Conservation (phyloP, 2,888 invertebrate genomes). For the Watsonalla binaria region DNA sequence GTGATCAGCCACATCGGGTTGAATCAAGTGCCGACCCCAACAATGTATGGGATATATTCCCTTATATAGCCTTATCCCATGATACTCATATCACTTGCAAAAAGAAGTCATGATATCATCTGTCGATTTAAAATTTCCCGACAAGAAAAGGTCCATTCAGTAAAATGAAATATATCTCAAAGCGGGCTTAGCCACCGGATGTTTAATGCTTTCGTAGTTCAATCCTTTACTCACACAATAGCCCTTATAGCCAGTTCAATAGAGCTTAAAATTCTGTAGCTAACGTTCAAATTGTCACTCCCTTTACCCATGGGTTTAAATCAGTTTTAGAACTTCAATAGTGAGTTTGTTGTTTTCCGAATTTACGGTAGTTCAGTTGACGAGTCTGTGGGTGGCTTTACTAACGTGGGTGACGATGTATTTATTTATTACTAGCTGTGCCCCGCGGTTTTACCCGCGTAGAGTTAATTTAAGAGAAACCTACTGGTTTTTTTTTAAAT, state of each 20-base stretch:
- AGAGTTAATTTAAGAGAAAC: too few relatives aligned
- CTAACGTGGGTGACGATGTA: constrained; percentile 21
- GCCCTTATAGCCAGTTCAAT: neutral
- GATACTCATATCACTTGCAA: too few relatives aligned
- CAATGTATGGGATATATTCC: too few relatives aligned
- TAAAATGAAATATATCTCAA: constrained; percentile 37
- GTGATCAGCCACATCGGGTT: too few relatives aligned
- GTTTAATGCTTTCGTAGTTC: constrained; percentile 27
- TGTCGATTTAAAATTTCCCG: constrained; percentile 21
- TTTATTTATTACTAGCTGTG: constrained; percentile 18
- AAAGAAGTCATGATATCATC: constrained; percentile 18
- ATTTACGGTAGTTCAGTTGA: constrained; percentile 34
- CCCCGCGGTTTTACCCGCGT: too few relatives aligned
- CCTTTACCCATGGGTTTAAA: constrained; percentile 13
- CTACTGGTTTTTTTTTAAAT: neutral
- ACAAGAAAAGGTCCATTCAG: constrained; percentile 53
- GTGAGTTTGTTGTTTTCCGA: constrained; percentile 27
- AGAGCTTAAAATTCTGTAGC: neutral
- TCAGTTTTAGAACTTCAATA: constrained; percentile 28
- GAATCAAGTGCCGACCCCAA: too few relatives aligned
- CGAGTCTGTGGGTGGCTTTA: constrained; percentile 28
- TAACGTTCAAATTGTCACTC: neutral
- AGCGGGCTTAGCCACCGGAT: constrained; percentile 49
- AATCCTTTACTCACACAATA: neutral
- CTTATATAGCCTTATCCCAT: too few relatives aligned